phyloP scores from a whole-genome alignment of 2,113 vertebrate species.

The Pitta sordida region DNA sequence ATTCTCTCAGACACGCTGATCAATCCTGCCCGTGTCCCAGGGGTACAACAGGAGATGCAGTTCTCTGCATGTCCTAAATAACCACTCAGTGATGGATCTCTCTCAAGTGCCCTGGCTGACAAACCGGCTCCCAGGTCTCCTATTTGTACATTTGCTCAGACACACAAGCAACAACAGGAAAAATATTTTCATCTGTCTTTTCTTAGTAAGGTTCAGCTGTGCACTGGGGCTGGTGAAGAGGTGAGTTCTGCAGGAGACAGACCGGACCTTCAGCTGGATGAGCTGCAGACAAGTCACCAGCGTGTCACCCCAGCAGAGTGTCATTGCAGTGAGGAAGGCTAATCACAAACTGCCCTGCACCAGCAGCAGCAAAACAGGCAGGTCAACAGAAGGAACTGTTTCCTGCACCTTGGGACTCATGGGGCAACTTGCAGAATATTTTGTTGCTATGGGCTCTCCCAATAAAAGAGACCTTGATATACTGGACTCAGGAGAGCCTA shows the following conservation, averaged over 20 bases:
- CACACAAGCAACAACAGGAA: not conserved
- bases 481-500: not conserved
- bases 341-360: not conserved
- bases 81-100: not conserved
- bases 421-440: not conserved
- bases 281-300: not conserved
- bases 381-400: not conserved
- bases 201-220: not conserved
- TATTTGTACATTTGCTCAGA: not conserved
- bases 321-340: not conserved
- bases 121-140: not conserved
- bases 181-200: not conserved
- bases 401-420: not conserved
- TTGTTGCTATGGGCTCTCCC: not conserved
- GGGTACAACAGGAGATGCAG: not conserved
- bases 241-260: not conserved
- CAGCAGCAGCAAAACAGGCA: not conserved
- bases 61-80: conserved; percentile 1
- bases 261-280: not conserved
- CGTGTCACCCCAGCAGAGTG: not conserved
- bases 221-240: not conserved
- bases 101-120: not conserved
- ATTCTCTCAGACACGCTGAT: conserved; percentile 45
- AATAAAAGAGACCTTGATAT: not conserved
- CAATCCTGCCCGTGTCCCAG: conserved; percentile 14